Percentiles rank a stretch among this genome's conserved stretches.
These are phyloP conservation scores for Ichneumoninae sp. DNA, from an alignment of 2,888 invertebrate genomes.

Conservation along the genomic window DNA sequence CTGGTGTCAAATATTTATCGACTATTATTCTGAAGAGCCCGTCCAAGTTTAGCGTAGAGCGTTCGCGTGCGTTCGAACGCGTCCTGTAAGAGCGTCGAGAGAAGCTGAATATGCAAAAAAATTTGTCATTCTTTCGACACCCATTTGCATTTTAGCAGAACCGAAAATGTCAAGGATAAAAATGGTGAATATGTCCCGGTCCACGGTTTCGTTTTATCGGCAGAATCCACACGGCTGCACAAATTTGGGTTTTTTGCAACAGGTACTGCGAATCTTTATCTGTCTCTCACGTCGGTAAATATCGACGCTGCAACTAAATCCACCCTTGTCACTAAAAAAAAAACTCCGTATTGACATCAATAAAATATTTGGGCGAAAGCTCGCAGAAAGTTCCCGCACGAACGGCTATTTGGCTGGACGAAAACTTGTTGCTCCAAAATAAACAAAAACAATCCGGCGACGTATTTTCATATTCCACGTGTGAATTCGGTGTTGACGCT, in stretches of 20 bases:
- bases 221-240: not conserved
- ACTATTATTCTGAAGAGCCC: constrained; percentile 62
- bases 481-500: not conserved
- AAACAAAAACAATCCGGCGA: not conserved
- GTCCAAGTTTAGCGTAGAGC: constrained; percentile 8
- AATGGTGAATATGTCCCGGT: not conserved
- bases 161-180: not conserved
- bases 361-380: too few species aligned
- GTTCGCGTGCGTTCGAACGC: not conserved
- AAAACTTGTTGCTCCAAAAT: not conserved
- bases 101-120: not conserved
- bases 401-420: too few species aligned
- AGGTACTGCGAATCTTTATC: not conserved
- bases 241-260: not conserved
- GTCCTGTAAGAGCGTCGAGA: not conserved
- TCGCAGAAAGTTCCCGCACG: too few species aligned
- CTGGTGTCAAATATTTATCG: constrained; percentile 65
- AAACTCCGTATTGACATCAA: not conserved
- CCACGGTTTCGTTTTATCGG: not conserved
- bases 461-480: not conserved
- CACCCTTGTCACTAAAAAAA: not conserved
- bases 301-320: not conserved
- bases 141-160: not conserved
- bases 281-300: not conserved
- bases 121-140: not conserved